A percentile compares a stretch with the other conserved stretches of the same genome.
Conservation (phyloP, 2,888 invertebrate genomes). For the Apamea anceps region DNA sequence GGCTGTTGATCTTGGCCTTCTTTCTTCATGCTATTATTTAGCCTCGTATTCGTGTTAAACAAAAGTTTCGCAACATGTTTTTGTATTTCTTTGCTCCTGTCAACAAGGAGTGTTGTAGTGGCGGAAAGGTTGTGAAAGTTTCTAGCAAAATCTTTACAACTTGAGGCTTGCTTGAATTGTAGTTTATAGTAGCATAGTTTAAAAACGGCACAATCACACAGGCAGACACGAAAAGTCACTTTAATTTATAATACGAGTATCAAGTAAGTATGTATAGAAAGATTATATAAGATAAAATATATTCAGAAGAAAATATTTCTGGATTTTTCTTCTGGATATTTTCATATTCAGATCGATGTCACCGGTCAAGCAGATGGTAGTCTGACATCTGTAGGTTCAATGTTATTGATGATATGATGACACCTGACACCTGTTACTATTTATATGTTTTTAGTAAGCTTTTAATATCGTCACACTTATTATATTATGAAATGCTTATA, state of each 20-base stretch:
- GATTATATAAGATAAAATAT: too few species aligned
- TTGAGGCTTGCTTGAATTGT: not conserved
- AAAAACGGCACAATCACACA: too few species aligned
- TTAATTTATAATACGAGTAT: not conserved
- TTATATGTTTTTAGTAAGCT: not conserved
- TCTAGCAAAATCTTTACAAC: not conserved
- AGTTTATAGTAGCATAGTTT: too few species aligned
- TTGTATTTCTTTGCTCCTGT: not conserved
- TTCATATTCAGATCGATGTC: not conserved
- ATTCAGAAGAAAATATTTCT: not conserved
- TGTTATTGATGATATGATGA: not conserved
- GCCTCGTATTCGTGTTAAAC: not conserved
- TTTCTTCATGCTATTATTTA: not conserved
- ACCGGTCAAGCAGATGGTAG: not conserved
- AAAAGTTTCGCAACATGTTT: slow-evolving; percentile 11
- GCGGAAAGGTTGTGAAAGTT: not conserved
- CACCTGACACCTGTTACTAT: not conserved
- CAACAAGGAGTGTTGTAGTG: not conserved
- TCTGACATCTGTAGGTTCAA: not conserved
- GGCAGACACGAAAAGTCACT: not conserved
- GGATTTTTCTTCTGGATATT: not conserved
- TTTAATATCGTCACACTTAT: not conserved
- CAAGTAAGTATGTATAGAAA: not conserved
- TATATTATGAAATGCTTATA: too few species aligned
- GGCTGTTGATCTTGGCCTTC: not conserved